phyloP scores from a whole-genome alignment of 2,797 vertebrate species.

The Selene dorsalis region DNA sequence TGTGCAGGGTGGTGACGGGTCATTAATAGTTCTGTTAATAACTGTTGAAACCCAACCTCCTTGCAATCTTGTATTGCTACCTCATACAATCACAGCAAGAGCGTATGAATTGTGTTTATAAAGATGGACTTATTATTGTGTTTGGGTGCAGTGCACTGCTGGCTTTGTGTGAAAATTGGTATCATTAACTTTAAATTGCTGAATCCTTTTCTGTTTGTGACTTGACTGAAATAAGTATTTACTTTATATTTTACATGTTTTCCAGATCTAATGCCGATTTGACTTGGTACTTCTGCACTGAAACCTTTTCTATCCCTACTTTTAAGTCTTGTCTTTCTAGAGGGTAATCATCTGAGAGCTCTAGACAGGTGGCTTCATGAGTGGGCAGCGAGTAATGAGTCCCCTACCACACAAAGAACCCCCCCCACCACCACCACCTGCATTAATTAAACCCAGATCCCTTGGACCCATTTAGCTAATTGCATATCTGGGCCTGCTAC shows the following conservation, averaged over 20 bases:
- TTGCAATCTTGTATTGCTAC: conserved; percentile 4
- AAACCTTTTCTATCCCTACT: background rate
- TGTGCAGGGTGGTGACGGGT: too few species aligned
- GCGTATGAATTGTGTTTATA: conserved; percentile 36
- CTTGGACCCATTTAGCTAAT: conserved; percentile 74
- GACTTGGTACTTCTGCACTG: background rate
- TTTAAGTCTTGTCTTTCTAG: conserved; percentile 1
- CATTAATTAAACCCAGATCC: conserved; percentile 66
- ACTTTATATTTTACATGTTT: background rate
- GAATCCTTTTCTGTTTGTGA: background rate
- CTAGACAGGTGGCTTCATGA: conserved; percentile 47
- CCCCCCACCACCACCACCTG: background rate
- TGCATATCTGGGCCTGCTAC: conserved; percentile 59
- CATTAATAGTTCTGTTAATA: too few species aligned
- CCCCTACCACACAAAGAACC: conserved; percentile 1
- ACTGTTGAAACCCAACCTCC: conserved; percentile 1
- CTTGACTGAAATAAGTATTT: conserved; percentile 9
- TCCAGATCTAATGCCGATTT: background rate
- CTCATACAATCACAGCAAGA: conserved; percentile 12
- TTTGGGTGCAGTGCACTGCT: background rate
- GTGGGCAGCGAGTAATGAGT: conserved; percentile 36
- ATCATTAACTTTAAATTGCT: conserved; percentile 9
- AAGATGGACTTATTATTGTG: conserved; percentile 29
- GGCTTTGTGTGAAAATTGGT: conserved; percentile 3
- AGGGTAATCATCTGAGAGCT: conserved; percentile 26